A percentile compares a stretch with the other conserved stretches of the same genome.
These are phyloP conservation scores for Caenorhabditis doughertyi DNA, from an alignment of 2,888 invertebrate species.

Conservation along the genomic window DNA sequence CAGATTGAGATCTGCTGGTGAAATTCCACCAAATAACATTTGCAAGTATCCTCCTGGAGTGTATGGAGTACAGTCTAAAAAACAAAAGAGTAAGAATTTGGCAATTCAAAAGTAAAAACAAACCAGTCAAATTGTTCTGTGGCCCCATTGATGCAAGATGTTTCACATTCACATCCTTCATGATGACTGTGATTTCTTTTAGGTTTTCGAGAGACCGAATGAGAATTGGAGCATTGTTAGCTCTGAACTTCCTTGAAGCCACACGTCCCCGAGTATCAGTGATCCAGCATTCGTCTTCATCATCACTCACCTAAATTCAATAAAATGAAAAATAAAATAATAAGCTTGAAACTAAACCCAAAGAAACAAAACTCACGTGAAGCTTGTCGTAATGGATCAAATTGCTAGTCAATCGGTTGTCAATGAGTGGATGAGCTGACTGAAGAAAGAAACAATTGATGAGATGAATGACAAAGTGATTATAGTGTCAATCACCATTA, in stretches of 20 bases:
- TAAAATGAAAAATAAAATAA: background rate
- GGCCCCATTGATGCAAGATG: conserved; percentile 4
- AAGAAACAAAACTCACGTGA: conserved; percentile 38
- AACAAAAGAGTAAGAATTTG: background rate
- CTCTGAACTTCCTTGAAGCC: conserved; percentile 40
- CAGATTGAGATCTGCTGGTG: conserved; percentile 51
- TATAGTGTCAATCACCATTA: conserved; percentile 25
- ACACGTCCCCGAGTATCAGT: conserved; percentile 61
- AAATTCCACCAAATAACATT: conserved; percentile 63
- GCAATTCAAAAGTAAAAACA: background rate
- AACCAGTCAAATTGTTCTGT: conserved; percentile 29
- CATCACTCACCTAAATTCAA: conserved; percentile 67
- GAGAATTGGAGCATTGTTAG: conserved; percentile 56
- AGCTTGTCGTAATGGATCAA: conserved; percentile 57
- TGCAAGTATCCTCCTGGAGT: conserved; percentile 72
- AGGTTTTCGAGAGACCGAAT: conserved; percentile 56
- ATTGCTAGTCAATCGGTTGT: conserved; percentile 43
- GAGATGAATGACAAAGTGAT: conserved; percentile 24
- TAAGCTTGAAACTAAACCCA: background rate
- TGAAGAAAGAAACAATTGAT: conserved; percentile 28
- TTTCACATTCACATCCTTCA: conserved; percentile 68
- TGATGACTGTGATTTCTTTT: conserved; percentile 65
- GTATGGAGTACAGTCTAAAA: conserved; percentile 67
- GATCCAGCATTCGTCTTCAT: conserved; percentile 65
- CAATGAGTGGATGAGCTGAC: conserved; percentile 50